Evolutionary conservation across 2,113 vertebrate genomes (phyloP), one percentile per base, ranked within the genome.

Genomic region (Ginglymostoma cirratum): DNA sequence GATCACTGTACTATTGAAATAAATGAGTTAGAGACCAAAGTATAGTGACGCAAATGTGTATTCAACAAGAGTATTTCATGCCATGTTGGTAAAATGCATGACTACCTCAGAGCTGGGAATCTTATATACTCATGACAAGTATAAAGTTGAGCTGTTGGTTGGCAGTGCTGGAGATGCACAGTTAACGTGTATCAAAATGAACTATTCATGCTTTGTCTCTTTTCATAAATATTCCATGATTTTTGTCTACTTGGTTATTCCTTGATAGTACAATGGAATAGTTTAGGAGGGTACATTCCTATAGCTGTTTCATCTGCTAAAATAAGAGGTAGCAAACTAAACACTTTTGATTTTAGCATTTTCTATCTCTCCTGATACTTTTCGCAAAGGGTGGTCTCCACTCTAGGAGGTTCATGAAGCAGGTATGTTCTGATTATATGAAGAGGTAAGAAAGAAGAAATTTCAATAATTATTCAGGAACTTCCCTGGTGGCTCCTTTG

Each of bases 1-100:
- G 98, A 99, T 96, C 98, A 99, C 97, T 99, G 98, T 96, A 98
- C 98, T 96, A 98, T 99, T 76, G 98, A 99, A 97, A 99, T 99
- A 97, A 99, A 98, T 14, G 98, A 99, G 96, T 98, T 99, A 70
- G 99, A 99, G 97, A 99, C 99, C 95, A 99, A 99, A 0, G 99
- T 99, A 97, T 99, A 98, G 97, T 30, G 3, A 52, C 34, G 3
- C 2, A 30, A 70, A 52, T 93, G n/a, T 14, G 21, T 45, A 83
- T 65, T 66, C 55, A 93, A n/a, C 65, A 21, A n/a, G 89, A 93
- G 30, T 66, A 66, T 65, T 66, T 93, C 89, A 66, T 93, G 89
- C 61, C 89, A 66, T 93, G 7, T 19, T 65, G 55, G 89, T 92
- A 92, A 93, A 6, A 21, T 93, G 89, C 66, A 66, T 38, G 89